These are phyloP conservation scores for Chloroceryle amazona DNA, from an alignment of 2,797 vertebrate species.

Conservation along the genomic window DNA sequence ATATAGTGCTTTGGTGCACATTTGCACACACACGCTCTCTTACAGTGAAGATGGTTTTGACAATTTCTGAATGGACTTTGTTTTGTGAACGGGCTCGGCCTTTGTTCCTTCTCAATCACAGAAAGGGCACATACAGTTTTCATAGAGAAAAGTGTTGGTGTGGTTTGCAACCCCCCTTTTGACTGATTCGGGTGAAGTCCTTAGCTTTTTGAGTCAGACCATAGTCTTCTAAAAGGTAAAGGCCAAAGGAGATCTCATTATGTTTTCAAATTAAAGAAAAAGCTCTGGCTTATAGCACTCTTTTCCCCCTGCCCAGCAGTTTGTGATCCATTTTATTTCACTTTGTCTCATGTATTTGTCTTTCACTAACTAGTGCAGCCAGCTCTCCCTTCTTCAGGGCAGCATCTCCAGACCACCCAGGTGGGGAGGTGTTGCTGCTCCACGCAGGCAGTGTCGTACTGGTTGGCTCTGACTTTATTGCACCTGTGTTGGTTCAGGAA, in stretches of 20 bases:
- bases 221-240: background rate
- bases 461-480: background rate
- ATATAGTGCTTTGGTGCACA: fast-evolving
- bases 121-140: background rate
- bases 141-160: background rate
- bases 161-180: background rate
- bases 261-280: background rate
- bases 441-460: fast-evolving
- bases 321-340: background rate
- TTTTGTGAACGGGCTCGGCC: background rate
- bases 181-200: background rate
- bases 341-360: background rate
- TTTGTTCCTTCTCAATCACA: background rate
- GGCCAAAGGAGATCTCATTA: background rate
- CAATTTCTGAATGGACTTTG: background rate
- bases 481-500: fast-evolving
- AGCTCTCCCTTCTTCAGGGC: background rate
- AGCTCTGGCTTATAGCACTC: background rate
- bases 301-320: background rate
- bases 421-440: background rate
- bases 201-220: background rate
- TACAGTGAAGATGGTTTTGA: background rate
- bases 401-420: background rate
- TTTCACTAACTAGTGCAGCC: background rate
- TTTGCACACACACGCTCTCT: fast-evolving